Evolutionary conservation across 2,888 invertebrate species (phyloP), one percentile per base, ranked within the genome.

Genomic region (Pachydiplax longipennis): DNA sequence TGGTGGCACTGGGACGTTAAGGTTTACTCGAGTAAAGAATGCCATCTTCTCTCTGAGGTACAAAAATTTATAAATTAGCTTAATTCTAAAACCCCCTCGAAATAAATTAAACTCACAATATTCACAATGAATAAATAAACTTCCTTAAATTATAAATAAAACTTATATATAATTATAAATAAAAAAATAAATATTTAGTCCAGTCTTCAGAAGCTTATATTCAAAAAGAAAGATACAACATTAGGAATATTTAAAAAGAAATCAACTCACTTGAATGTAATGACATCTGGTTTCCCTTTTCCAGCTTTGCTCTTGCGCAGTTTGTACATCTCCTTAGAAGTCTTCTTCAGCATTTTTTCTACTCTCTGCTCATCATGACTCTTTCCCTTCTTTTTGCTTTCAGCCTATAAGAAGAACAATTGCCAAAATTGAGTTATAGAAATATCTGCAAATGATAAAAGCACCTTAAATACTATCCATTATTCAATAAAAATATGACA

Each of bases 41-140:
- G 98, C 98, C 97, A 99, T 98, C 94, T 99, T 99, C 94, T 99
- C 98, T 95, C 99, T 99, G 95, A 53, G 95, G 95, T 93, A 92
- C 92, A 92, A 92, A 92, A 92, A 91, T 80, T 91, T 91, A 37
- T 91, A 53, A 91, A 80, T 40, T 90, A 90, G 80, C 91, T 48
- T 15, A 80, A 40, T n/a, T 37, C 31, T 65, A 10, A 6, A 2
- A 5, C 40, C 40, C 6, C 6, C 40, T 40, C 4, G 6, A 2
- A 40, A 5, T 2, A 6, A 40, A 40, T 40, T 6, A 40, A 5
- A 40, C 40, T 5, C 40, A 6, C 6, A 40, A 40, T 40, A 40
- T 6, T 44, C 6, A 44, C 4, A 44, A 44, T 8, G 10, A 44
- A 44, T 44, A 44, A 44, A 44, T 44, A 6, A 44, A 44, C 0